Evolutionary conservation across 2,888 invertebrate genomes (phyloP), one percentile per base, ranked within the genome.

Genomic region (Agelastica alni): DNA sequence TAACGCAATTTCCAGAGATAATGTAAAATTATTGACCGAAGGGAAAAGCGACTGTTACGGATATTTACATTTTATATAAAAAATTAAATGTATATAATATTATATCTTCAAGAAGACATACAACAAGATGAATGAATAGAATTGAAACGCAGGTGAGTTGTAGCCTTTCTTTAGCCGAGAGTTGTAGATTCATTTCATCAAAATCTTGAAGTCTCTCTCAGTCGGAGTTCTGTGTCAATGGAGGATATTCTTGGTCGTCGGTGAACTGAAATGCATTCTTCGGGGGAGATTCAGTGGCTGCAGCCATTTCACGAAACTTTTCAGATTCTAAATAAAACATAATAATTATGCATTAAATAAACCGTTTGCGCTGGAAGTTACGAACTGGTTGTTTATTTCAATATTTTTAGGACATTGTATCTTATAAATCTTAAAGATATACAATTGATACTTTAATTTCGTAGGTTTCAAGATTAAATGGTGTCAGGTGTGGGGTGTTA

Each of bases 171-270:
- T 53, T 57, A 20, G 44, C 42, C 39, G 53, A 53, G 26, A 51
- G 51, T 43, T 41, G 45, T 44, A 51, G 37, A 43, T 46, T 42
- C 39, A 54, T 42, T 45, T 55, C 42, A 30, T 43, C 42, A 26
- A 51, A 12, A 34, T 37, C 36, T 14, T 43, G 39, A 14, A 36
- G 51, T 52, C 39, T 51, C 49, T 64, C 69, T 79, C 78, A 81
- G 71, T 82, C 82, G 58, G 79, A 79, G 65, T 79, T 79, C 70
- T 85, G 84, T 51, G 83, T 85, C 70, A 91, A 86, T 60, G 92
- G 91, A 65, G 92, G 92, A 78, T 91, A 92, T 80, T 92, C 91
- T 63, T 82, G 79, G 64, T 88, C 90, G 78, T 92, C 91, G 73
- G 88, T 87, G 76, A 92, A 83, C 74, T 88, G 87, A 77, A 88